These are phyloP conservation scores for Tenodera sinensis DNA, from an alignment of 2,888 invertebrate genomes.

Conservation along the genomic window DNA sequence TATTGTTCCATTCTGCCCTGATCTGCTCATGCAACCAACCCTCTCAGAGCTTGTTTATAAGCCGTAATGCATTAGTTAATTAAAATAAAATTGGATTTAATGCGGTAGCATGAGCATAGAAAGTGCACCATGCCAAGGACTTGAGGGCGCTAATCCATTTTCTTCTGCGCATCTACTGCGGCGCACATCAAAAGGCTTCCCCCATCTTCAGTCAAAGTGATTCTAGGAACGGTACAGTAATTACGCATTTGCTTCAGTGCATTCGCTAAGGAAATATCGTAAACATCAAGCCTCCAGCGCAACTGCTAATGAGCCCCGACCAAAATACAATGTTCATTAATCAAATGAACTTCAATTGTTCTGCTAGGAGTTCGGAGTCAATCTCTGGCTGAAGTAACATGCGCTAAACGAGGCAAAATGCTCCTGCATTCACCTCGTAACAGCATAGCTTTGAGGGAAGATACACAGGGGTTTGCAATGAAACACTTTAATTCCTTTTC, in stretches of 20 bases:
- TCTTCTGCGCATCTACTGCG: not conserved
- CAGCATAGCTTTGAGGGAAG: too few species aligned
- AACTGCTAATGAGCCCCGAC: not conserved
- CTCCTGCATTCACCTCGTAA: too few species aligned
- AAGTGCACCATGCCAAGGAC: not conserved
- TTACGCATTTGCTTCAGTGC: not conserved
- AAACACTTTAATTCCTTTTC: too few species aligned
- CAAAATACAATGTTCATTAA: not conserved
- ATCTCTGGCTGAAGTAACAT: too few species aligned
- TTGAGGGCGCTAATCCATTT: not conserved
- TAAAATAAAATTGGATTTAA: not conserved
- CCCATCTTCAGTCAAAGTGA: not conserved
- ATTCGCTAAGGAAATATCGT: not conserved
- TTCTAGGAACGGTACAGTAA: not conserved
- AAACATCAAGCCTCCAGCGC: not conserved
- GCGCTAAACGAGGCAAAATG: too few species aligned
- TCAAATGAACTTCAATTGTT: not conserved
- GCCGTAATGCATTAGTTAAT: not conserved
- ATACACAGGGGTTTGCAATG: too few species aligned
- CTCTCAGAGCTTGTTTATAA: not conserved
- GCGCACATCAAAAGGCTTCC: not conserved
- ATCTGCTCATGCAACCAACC: not conserved
- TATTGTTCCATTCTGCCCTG: not conserved
- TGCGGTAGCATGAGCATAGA: not conserved
- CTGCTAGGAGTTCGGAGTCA: not conserved